phyloP scores from a whole-genome alignment of 2,888 invertebrate species.

The Cryptocephalus primarius region DNA sequence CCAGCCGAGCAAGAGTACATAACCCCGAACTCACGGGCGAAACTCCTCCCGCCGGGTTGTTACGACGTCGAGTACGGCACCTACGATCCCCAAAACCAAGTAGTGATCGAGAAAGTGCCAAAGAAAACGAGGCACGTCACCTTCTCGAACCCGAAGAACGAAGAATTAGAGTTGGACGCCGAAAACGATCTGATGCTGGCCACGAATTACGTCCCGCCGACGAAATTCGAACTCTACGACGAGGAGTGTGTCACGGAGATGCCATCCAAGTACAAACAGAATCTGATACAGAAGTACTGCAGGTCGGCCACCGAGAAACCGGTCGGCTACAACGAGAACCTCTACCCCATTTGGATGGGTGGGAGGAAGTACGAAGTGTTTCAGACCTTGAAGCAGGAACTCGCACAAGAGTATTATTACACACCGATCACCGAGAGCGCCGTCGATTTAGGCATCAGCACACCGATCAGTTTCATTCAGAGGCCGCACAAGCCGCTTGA shows the following conservation, averaged over 20 bases:
- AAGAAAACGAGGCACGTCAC: no score
- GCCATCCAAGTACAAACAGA: conserved; percentile 43
- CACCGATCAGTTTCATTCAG: no score
- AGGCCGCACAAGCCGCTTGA: no score
- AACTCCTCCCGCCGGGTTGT: conserved; percentile 11
- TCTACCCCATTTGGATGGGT: conserved; percentile 44
- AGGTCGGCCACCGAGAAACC: conserved; percentile 46
- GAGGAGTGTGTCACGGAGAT: conserved; percentile 24
- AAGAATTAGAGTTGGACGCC: no score
- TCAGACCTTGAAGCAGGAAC: background rate
- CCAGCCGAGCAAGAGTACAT: conserved; percentile 14
- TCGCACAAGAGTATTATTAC: no score
- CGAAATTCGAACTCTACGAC: no score
- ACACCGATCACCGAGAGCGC: no score
- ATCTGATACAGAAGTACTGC: conserved; percentile 56
- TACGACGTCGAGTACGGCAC: conserved; percentile 11
- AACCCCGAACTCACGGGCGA: conserved; percentile 10
- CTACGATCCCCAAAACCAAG: conserved; percentile 1
- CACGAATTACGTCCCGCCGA: no score
- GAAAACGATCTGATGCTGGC: no score
- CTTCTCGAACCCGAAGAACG: no score
- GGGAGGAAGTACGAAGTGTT: conserved; percentile 3
- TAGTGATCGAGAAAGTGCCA: no score
- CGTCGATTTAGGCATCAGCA: no score
- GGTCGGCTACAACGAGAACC: conserved; percentile 41